A percentile compares a stretch with the other conserved stretches of the same genome.
Evolutionary conservation across 2,888 invertebrate species (phyloP).

Genomic region (Dryomyza anilis): DNA sequence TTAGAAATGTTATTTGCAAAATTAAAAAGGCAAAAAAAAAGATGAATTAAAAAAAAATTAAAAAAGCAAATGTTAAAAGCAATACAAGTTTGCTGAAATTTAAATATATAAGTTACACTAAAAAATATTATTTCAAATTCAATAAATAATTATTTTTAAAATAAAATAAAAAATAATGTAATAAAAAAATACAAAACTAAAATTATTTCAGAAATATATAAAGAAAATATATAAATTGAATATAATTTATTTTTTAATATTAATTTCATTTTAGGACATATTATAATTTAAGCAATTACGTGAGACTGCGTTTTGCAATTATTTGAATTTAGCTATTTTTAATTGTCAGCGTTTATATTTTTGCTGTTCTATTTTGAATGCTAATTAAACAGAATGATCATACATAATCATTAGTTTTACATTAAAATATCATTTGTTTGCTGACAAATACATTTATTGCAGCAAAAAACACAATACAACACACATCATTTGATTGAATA

Average conservation of each 20-base stretch:
- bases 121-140: no score
- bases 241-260: slow-evolving; percentile 9
- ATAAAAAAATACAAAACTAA: slow-evolving; percentile 1
- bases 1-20: slow-evolving; percentile 2
- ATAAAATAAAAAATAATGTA: slow-evolving; percentile 11
- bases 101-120: no score
- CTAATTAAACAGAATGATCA: not conserved
- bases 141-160: no score
- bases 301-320: not conserved
- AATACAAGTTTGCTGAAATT: not conserved
- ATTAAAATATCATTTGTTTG: no score
- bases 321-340: not conserved
- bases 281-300: slow-evolving; percentile 1
- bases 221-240: no score
- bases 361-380: not conserved
- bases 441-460: no score
- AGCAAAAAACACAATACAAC: not conserved
- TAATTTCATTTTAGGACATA: slow-evolving; percentile 5
- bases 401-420: slow-evolving; percentile 12
- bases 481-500: slow-evolving; percentile 1
- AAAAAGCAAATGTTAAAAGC: not conserved
- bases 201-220: not conserved
- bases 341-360: not conserved
- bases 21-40: slow-evolving; percentile 1
- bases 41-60: slow-evolving; percentile 4